These are phyloP conservation scores for Colletes collaris DNA, from an alignment of 2,888 invertebrate species.

Conservation along the genomic window DNA sequence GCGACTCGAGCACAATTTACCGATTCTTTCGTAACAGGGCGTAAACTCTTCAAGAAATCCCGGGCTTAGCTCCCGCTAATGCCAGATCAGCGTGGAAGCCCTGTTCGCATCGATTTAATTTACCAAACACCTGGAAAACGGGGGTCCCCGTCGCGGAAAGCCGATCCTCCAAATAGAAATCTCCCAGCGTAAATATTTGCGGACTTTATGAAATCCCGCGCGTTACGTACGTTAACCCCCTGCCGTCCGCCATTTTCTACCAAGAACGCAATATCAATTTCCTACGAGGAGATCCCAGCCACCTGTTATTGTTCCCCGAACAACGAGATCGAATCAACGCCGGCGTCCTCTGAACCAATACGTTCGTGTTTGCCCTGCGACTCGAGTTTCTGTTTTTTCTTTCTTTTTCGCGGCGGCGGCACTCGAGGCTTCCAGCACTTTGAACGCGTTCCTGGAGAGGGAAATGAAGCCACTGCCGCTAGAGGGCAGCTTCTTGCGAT, in stretches of 20 bases:
- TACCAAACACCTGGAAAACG: conserved; percentile 23
- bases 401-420: too few relatives aligned
- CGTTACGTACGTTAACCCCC: conserved; percentile 4
- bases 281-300: conserved; percentile 28
- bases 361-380: conserved; percentile 8
- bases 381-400: too few relatives aligned
- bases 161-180: conserved; percentile 36
- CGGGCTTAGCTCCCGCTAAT: neutral
- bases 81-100: neutral
- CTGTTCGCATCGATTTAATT: conserved; percentile 29
- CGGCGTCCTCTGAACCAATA: conserved; percentile 12
- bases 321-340: conserved; percentile 18
- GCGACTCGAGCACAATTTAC: too few relatives aligned
- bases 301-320: conserved; percentile 48
- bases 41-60: conserved; percentile 1
- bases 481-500: conserved; percentile 1
- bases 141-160: neutral
- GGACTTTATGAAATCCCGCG: conserved; percentile 32
- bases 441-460: neutral
- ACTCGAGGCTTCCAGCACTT: too few relatives aligned
- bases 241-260: conserved; percentile 32
- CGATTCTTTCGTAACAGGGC: neutral
- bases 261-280: conserved; percentile 51
- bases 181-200: conserved; percentile 41
- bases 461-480: neutral